A percentile compares a stretch with the other conserved stretches of the same genome.
These are phyloP conservation scores for Leontocebus nigricollis DNA, from an alignment of 2,797 vertebrate species.

Conservation along the genomic window DNA sequence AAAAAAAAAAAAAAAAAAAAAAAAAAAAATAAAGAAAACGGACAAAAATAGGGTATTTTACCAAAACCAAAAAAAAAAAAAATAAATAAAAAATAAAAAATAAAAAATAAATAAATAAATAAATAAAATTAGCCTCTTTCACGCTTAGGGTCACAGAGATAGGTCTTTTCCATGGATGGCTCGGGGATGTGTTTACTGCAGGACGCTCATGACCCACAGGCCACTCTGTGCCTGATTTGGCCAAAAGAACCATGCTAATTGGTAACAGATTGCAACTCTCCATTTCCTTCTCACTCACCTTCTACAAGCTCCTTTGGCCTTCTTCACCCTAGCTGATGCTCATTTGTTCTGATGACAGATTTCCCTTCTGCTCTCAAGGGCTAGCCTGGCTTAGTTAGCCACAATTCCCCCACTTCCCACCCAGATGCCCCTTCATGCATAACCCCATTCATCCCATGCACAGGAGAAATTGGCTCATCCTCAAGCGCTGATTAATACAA, in stretches of 20 bases:
- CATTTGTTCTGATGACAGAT: conserved; percentile 60
- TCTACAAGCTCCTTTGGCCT: not conserved
- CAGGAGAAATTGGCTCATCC: conserved; percentile 42
- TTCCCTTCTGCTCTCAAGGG: conserved; percentile 2
- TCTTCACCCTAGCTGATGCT: not conserved
- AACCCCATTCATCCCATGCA: conserved; percentile 49
- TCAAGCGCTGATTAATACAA: conserved; percentile 33
- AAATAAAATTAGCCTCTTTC: not conserved
- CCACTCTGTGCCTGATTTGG: not conserved
- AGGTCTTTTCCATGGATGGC: not conserved
- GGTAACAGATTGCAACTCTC: not conserved
- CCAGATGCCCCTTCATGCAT: conserved; percentile 69
- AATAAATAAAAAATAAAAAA: no score
- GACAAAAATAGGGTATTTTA: no score
- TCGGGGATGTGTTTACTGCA: not conserved
- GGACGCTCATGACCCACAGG: not conserved
- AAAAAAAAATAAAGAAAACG: no score
- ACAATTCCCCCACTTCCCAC: conserved; percentile 39
- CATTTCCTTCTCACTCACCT: conserved; percentile 12
- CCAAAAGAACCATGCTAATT: not conserved
- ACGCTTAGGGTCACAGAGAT: not conserved
- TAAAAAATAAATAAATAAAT: no score
- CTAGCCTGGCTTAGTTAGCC: not conserved
- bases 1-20: no score
- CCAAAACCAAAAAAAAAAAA: no score